Conservation (phyloP, 2,888 invertebrate species). For the Epiblema foenella region DNA sequence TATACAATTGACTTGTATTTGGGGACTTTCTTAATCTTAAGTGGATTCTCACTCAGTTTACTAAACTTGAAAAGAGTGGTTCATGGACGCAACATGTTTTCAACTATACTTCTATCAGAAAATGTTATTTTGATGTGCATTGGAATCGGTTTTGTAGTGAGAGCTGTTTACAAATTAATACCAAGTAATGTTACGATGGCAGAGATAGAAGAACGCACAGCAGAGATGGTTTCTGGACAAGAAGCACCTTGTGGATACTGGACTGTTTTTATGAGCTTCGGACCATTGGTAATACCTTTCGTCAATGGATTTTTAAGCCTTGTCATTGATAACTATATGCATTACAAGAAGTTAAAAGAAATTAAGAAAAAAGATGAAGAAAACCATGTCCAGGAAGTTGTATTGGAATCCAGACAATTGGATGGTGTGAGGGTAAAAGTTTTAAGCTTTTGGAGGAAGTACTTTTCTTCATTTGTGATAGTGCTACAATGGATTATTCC, state of each 20-base stretch:
- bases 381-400: constrained; percentile 62
- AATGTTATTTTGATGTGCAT: constrained; percentile 73
- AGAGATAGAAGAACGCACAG: constrained; percentile 61
- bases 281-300: constrained; percentile 71
- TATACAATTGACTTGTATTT: constrained; percentile 68
- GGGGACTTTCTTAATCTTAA: constrained; percentile 69
- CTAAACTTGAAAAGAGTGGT: constrained; percentile 69
- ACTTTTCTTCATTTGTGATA: constrained; percentile 68
- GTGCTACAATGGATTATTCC: constrained; percentile 73
- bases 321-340: constrained; percentile 76
- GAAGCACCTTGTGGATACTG: constrained; percentile 62
- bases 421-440: constrained; percentile 49
- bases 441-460: constrained; percentile 59
- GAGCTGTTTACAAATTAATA: constrained; percentile 61
- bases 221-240: constrained; percentile 48
- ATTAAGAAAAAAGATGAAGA: constrained; percentile 64
- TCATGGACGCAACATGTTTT: constrained; percentile 58
- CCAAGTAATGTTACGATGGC: constrained; percentile 57
- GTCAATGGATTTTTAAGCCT: constrained; percentile 77
- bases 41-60: constrained; percentile 70
- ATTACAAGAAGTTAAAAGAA: constrained; percentile 68
- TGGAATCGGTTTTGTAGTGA: constrained; percentile 68
- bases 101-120: constrained; percentile 71
- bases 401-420: constrained; percentile 47
- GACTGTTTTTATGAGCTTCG: constrained; percentile 67